Evolutionary conservation across 2,888 invertebrate species (phyloP).

Genomic region (Xestia rhomboidea): DNA sequence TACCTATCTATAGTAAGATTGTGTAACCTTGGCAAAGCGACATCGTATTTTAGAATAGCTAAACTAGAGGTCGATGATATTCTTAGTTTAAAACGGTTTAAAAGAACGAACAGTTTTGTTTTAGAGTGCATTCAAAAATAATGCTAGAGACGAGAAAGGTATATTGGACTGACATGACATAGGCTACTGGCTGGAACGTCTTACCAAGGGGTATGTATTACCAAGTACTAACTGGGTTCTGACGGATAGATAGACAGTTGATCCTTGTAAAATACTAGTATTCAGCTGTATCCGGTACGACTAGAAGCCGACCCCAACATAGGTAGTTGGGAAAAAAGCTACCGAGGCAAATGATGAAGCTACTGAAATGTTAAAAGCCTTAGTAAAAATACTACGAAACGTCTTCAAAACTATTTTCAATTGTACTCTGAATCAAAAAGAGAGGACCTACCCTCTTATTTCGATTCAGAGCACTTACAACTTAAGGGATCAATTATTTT

Average conservation of each 20-base stretch:
- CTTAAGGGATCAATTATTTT: neutral
- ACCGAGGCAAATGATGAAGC: neutral
- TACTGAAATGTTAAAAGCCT: neutral
- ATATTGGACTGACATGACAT: neutral
- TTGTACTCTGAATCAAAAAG: no score
- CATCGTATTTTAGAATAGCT: slow-evolving; percentile 61
- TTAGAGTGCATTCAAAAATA: slow-evolving; percentile 26
- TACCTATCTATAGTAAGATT: slow-evolving; percentile 49
- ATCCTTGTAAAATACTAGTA: neutral
- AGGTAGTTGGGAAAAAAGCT: neutral
- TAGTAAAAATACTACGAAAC: neutral
- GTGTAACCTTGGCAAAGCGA: slow-evolving; percentile 69
- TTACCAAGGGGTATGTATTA: neutral
- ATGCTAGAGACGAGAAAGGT: neutral
- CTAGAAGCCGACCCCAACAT: neutral
- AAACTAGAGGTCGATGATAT: slow-evolving; percentile 64
- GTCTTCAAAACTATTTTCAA: neutral
- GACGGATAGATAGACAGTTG: neutral
- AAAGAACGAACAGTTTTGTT: slow-evolving; percentile 43
- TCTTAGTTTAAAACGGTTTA: slow-evolving; percentile 40
- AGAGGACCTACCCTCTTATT: neutral
- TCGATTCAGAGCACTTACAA: neutral
- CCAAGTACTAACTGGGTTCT: neutral
- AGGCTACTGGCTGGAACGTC: neutral
- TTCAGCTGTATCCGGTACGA: neutral